Evolutionary conservation across 2,888 invertebrate genomes (phyloP), one percentile per base, ranked within the genome.

Genomic region (Ophonus ardosiacus): DNA sequence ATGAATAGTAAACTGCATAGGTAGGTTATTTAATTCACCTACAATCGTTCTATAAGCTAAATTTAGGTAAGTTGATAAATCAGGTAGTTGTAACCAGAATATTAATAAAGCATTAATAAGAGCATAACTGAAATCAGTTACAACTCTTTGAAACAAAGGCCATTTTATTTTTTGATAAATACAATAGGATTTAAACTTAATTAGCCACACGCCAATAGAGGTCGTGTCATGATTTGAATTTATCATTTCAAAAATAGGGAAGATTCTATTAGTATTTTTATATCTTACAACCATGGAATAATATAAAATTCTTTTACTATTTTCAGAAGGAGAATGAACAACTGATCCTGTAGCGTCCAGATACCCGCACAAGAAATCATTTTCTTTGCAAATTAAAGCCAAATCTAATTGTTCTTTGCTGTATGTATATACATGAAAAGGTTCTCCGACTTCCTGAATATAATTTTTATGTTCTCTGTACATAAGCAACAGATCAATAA

Each of bases 281-380:
- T 24, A 0, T 65, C 63, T 65, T 3, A 68, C 40, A n/a, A 68
- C 68, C 7, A 68, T 40, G 5, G n/a, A 10, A 15, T 68, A 68
- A n/a, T 68, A 68, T n/a, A 68, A 68, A 15, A 68, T 38, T 68
- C 68, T n/a, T 40, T 68, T n/a, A 38, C 0, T 68, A n/a, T n/a
- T 38, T 31, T 17, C 38, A n/a, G 13, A 13, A 5, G 38, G 38
- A 7, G 68, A n/a, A n/a, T 68, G 68, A 15, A 68, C 40, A 31
- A 65, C 31, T 0, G 63, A 63, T 10, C 63, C 24, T 21, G 63
- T 63, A 2, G 63, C 59, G 59, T 59, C 59, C 18, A 59, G n/a
- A 59, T 17, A 59, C 7, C 59, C 13, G 7, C 15, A 59, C 59
- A 59, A 59, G 3, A 17, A 17, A 15, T 59, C 1, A 59, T 59